These are phyloP conservation scores for Neodiprion pinetum DNA, from an alignment of 1,140 invertebrate genomes.

Conservation along the genomic window DNA sequence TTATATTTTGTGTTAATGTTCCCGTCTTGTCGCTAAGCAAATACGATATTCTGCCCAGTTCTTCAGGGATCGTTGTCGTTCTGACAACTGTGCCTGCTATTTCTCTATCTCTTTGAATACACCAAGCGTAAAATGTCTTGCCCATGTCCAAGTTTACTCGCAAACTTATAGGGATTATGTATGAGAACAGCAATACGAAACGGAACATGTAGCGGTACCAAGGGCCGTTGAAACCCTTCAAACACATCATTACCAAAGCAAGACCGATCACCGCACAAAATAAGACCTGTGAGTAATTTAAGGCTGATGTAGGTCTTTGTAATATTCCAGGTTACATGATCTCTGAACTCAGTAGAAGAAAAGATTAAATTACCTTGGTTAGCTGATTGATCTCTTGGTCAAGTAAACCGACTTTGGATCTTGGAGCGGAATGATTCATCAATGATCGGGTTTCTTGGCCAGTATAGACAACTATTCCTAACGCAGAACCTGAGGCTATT, in stretches of 20 bases:
- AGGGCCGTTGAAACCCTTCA: slow-evolving; percentile 94
- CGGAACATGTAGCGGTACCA: slow-evolving; percentile 98
- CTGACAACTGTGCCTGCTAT: slow-evolving; percentile 96
- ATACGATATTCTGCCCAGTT: slow-evolving; percentile 95
- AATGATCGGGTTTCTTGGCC: slow-evolving; percentile 94
- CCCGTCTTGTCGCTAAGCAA: slow-evolving; percentile 98
- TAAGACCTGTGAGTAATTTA: slow-evolving; percentile 68
- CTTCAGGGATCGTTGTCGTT: slow-evolving; percentile 98
- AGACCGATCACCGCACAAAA: slow-evolving; percentile 92
- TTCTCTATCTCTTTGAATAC: slow-evolving; percentile 92
- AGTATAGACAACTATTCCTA: slow-evolving; percentile 97
- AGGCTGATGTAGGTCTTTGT: slow-evolving; percentile 18
- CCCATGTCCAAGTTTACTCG: slow-evolving; percentile 99
- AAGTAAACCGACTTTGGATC: slow-evolving; percentile 93
- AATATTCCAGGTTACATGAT: not conserved
- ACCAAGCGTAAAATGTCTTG: slow-evolving; percentile 97
- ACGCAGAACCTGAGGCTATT: slow-evolving; percentile 93
- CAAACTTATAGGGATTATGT: slow-evolving; percentile 98
- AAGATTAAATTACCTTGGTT: slow-evolving; percentile 74
- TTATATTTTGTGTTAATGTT: slow-evolving; percentile 98
- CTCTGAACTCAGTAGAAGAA: not conserved
- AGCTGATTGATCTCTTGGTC: slow-evolving; percentile 96
- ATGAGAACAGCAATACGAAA: slow-evolving; percentile 97
- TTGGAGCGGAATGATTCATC: slow-evolving; percentile 97
- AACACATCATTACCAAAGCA: slow-evolving; percentile 92